A percentile compares a stretch with the other conserved stretches of the same genome.
Conservation (phyloP, 2,888 invertebrate genomes). For the Lomographa bimaculata region DNA sequence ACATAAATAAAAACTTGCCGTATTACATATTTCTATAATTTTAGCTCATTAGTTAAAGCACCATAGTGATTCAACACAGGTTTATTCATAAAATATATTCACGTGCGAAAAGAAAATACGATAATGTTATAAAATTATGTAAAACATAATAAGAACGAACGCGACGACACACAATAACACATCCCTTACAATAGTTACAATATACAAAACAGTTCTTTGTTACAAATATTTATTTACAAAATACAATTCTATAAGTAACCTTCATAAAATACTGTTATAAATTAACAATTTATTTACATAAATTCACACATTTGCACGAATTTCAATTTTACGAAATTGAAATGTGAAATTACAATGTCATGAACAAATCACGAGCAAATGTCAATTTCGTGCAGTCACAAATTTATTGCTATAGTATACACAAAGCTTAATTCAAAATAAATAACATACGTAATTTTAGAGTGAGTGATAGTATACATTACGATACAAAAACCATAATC, state of each 20-base stretch:
- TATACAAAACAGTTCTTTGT: conserved; percentile 46
- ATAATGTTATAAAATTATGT: too few relatives aligned
- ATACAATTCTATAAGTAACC: conserved; percentile 45
- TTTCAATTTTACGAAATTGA: conserved; percentile 40
- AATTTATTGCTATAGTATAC: too few relatives aligned
- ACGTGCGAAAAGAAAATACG: conserved; percentile 10
- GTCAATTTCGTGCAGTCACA: too few relatives aligned
- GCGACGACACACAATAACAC: conserved; percentile 33
- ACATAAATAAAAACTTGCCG: conserved; percentile 9
- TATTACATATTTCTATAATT: conserved; percentile 18
- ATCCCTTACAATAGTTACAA: too few relatives aligned
- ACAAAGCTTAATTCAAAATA: conserved; percentile 28
- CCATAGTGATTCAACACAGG: conserved; percentile 57
- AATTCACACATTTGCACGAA: conserved; percentile 49
- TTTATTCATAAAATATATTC: not conserved
- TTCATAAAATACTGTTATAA: conserved; percentile 69
- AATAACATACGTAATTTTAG: conserved; percentile 21
- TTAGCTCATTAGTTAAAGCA: conserved; percentile 43
- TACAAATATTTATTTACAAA: conserved; percentile 47
- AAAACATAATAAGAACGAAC: conserved; percentile 29
- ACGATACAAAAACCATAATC: too few relatives aligned
- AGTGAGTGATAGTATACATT: not conserved
- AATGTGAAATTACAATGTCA: conserved; percentile 41
- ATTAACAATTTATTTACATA: conserved; percentile 66
- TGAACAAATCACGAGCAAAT: too few relatives aligned